Evolutionary conservation across 1,140 invertebrate genomes (phyloP), one percentile per base, ranked within the genome.

Genomic region (Diorhabda carinulata): DNA sequence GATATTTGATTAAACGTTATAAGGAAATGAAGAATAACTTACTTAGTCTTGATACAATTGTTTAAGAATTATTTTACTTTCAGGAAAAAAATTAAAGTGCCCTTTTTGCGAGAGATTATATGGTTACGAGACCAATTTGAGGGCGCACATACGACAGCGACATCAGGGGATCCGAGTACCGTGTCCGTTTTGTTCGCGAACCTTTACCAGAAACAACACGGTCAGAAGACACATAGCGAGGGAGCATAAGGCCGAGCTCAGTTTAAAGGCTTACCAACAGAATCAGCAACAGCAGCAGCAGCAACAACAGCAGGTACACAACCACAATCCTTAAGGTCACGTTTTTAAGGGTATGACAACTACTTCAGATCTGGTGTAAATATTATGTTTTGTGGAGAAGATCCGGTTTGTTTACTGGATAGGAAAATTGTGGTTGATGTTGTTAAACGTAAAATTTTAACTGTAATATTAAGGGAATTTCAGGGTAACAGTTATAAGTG

Each of bases 191-290:
- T 95, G 92, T 82, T 85, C 90, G 76, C 88, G 93, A 66, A 95
- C 93, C n/a, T 96, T 96, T 82, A 96, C 93, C 66, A 87, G 93
- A 72, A 95, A 95, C 84, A 95, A 95, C 84, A 96, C 93, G 42
- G 92, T 94, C 73, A 86, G 93, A 45, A 87, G 93, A 61, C 93
- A 95, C 78, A 94, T 94, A 76, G 92, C 92, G 2, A 87, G 93
- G 42, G 93, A 95, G 82, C 93, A 95, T 76, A 92, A 92, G 81
- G 86, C 88, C 75, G 90, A 92, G 79, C 82, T 89, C 58, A 88
- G 84, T 73, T 79, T 91, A 75, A 90, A 90, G 74, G 85, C 86
- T 52, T 89, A 87, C 78, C 88, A 89, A 73, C 86, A 85, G 78
- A 83, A 82, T 74, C 86, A 82, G 65, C 82, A 84, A 60, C 76